Conservation (phyloP, 2,113 vertebrate species). For the Siniperca chuatsi region DNA sequence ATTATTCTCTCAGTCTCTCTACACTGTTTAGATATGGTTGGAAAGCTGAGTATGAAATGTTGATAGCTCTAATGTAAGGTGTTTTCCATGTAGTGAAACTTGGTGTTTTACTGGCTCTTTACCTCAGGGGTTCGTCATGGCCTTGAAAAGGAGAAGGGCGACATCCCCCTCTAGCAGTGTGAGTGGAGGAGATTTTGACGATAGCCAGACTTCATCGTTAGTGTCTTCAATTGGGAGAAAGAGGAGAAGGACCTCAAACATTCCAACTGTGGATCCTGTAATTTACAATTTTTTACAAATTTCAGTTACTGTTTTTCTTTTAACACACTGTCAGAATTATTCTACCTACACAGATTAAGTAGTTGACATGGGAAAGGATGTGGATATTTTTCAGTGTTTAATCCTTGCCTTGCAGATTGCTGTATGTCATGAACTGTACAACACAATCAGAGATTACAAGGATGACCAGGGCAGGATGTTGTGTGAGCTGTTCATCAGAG, state of each 20-base stretch:
- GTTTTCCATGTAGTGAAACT: neutral
- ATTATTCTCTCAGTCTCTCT: neutral
- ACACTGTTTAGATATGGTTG: neutral
- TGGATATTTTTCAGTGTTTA: slow-evolving; percentile 27
- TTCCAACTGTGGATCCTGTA: slow-evolving; percentile 98
- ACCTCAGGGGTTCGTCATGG: slow-evolving; percentile 85
- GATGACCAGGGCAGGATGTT: slow-evolving; percentile 97
- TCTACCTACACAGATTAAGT: neutral
- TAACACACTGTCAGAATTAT: slow-evolving; percentile 23
- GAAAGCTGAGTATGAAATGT: neutral
- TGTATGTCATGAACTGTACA: slow-evolving; percentile 98
- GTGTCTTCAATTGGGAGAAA: slow-evolving; percentile 92
- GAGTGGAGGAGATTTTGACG: slow-evolving; percentile 97
- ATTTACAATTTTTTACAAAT: slow-evolving; percentile 83
- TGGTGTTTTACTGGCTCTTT: slow-evolving; percentile 27
- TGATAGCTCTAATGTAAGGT: no score
- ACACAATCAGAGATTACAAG: slow-evolving; percentile 97
- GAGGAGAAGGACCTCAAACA: slow-evolving; percentile 93
- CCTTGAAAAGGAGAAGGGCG: slow-evolving; percentile 96
- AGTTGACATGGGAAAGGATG: neutral
- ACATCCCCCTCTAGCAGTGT: slow-evolving; percentile 97
- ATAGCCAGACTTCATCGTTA: slow-evolving; percentile 91
- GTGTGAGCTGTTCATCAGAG: slow-evolving; percentile 98
- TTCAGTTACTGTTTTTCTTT: slow-evolving; percentile 47
- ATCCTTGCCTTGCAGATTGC: slow-evolving; percentile 88